phyloP scores from a whole-genome alignment of 2,797 vertebrate genomes.

The Mastacembelus armatus region DNA sequence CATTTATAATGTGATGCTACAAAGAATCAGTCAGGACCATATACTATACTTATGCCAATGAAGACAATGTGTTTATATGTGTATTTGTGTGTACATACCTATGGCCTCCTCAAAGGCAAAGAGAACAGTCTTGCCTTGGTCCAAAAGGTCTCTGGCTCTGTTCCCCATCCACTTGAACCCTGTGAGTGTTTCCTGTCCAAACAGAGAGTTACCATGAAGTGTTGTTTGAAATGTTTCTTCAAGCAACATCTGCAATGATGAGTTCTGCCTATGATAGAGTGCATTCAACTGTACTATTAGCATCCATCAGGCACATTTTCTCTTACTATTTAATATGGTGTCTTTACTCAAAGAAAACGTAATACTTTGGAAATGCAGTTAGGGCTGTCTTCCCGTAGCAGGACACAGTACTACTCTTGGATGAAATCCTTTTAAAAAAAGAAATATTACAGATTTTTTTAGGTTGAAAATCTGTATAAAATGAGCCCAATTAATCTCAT shows the following conservation, averaged over 20 bases:
- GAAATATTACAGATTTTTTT: no score
- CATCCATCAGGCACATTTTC: background rate
- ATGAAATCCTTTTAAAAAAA: no score
- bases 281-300: background rate
- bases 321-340: no score
- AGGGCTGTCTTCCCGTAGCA: background rate
- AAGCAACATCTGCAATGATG: background rate
- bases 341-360: background rate
- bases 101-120: constrained; percentile 99
- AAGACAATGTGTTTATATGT: constrained; percentile 15
- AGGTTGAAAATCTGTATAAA: background rate
- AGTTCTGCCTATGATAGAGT: background rate
- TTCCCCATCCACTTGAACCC: constrained; percentile 99
- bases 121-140: constrained; percentile 91
- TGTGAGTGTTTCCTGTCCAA: constrained; percentile 93
- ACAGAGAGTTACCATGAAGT: constrained; percentile 15
- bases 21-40: background rate
- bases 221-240: constrained; percentile 1
- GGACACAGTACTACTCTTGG: background rate
- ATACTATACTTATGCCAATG: background rate
- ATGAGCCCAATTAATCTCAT: background rate
- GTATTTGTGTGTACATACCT: constrained; percentile 81
- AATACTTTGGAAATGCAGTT: background rate
- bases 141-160: constrained; percentile 90
- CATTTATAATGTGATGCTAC: background rate